Evolutionary conservation across 1,140 invertebrate species (phyloP).

Genomic region (Thalassaphorura encarpata): DNA sequence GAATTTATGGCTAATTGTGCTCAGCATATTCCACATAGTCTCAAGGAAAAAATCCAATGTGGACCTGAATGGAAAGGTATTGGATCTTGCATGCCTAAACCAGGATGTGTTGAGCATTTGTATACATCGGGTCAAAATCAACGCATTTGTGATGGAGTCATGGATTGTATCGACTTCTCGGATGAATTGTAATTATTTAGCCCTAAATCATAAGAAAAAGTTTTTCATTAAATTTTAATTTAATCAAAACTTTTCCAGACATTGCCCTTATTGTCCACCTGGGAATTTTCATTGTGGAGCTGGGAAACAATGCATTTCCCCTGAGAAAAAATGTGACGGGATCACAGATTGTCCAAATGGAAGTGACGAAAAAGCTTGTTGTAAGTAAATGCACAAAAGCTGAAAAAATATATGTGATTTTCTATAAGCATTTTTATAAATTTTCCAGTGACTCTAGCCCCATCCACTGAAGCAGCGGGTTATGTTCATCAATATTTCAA

Average conservation of each 20-base stretch:
- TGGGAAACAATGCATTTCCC: constrained; percentile 59
- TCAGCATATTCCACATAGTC: constrained; percentile 53
- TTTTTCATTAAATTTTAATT: not conserved
- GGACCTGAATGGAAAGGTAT: constrained; percentile 56
- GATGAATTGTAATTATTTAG: too few species aligned
- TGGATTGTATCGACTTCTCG: constrained; percentile 68
- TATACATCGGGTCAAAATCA: constrained; percentile 58
- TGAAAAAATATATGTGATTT: not conserved
- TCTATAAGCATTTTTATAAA: constrained; percentile 33
- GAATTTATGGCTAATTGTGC: constrained; percentile 75
- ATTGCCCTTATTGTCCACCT: constrained; percentile 55
- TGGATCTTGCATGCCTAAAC: constrained; percentile 61
- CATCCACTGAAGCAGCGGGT: constrained; percentile 43
- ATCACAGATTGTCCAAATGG: constrained; percentile 67
- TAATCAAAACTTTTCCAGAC: too few species aligned
- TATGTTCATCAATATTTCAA: constrained; percentile 50
- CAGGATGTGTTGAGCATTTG: constrained; percentile 60
- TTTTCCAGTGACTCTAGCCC: constrained; percentile 63
- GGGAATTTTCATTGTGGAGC: constrained; percentile 63
- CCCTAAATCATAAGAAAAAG: constrained; percentile 33
- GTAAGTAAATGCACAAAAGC: too few species aligned
- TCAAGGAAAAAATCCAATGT: constrained; percentile 64
- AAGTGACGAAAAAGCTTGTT: constrained; percentile 71
- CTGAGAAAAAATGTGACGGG: constrained; percentile 50
- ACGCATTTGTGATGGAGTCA: constrained; percentile 70